A percentile compares a stretch with the other conserved stretches of the same genome.
Conservation (phyloP, 2,888 invertebrate genomes). For the Drosophila formosana region DNA sequence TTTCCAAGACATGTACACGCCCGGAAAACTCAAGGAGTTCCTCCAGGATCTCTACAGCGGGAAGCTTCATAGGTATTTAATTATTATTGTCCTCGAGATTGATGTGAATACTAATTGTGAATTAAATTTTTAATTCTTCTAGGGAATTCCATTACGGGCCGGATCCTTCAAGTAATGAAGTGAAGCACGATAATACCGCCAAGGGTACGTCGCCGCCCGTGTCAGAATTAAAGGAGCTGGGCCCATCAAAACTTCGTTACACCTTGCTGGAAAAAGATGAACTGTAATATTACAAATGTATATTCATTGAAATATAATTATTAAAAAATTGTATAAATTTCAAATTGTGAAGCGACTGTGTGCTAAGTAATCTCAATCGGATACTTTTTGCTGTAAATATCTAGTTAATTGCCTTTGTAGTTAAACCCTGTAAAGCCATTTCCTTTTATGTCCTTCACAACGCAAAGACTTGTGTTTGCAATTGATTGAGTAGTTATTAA, state of each 20-base stretch:
- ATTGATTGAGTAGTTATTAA: too few species aligned
- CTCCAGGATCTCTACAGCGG: constrained; percentile 97
- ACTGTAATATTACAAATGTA: constrained; percentile 88
- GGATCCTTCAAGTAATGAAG: constrained; percentile 87
- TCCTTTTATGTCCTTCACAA: too few species aligned
- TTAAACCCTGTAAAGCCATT: too few species aligned
- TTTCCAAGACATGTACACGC: constrained; percentile 91
- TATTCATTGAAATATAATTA: constrained; percentile 65
- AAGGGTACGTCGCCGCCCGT: constrained; percentile 91
- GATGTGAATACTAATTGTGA: background rate
- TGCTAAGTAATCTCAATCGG: too few species aligned
- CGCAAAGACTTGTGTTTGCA: too few species aligned
- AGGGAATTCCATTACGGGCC: constrained; percentile 99
- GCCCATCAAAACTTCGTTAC: constrained; percentile 98
- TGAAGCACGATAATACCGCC: constrained; percentile 86
- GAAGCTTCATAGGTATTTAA: constrained; percentile 92
- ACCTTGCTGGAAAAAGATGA: constrained; percentile 95
- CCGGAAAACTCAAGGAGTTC: constrained; percentile 94
- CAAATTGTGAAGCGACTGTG: constrained; percentile 7
- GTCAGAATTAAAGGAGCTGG: constrained; percentile 98
- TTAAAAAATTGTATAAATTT: constrained; percentile 59
- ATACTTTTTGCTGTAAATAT: too few species aligned
- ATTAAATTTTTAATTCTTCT: background rate
- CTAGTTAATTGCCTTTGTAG: too few species aligned
- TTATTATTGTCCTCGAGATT: background rate